Evolutionary conservation across 1,140 invertebrate species (phyloP), one percentile per base, ranked within the genome.

Genomic region (Saxidomus purpurata): DNA sequence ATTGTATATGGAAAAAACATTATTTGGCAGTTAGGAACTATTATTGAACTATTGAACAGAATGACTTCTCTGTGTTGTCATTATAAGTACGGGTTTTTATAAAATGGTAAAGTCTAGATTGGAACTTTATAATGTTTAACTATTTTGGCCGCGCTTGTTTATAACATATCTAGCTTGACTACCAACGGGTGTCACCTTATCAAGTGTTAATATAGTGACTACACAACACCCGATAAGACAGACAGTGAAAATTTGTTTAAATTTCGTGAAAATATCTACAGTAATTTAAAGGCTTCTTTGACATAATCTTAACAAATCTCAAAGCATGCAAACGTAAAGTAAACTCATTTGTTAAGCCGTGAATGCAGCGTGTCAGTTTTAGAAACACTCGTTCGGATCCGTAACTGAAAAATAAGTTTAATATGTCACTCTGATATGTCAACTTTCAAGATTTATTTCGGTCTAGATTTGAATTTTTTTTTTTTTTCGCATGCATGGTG

Each of bases 361-460:
- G 67, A 38, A 71, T 71, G 31, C 31, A 36, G 9, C 11, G 67
- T 71, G 67, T 67, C 67, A 71, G 34, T 38, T 71, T 31, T 71
- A 28, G 67, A 71, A 71, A 71, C 61, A 38, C 67, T 67, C 67
- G 6, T 71, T 71, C 25, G 36, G 67, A 38, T 3, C 34, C 19
- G 67, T 38, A 71, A 71, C 67, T 34, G 67, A 71, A 71, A 71
- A 71, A 38, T 38, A 71, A 38, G 31, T 71, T 71, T 4, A 71
- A 71, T 71, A 38, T 38, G 63, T 34, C 63, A 67, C 67, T 38
- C 34, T 22, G n/a, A n/a, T 34, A 36, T 38, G 31, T 71, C 15
- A 71, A 38, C 34, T 71, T 71, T 71, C 22, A 71, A 71, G 34
- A 71, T 71, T 71, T 71, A 38, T 71, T 71, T 71, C 67, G 15